Percentiles rank a stretch among this genome's conserved stretches.
Conservation (phyloP, 1,140 invertebrate genomes). For the Trichonephila inaurata region DNA sequence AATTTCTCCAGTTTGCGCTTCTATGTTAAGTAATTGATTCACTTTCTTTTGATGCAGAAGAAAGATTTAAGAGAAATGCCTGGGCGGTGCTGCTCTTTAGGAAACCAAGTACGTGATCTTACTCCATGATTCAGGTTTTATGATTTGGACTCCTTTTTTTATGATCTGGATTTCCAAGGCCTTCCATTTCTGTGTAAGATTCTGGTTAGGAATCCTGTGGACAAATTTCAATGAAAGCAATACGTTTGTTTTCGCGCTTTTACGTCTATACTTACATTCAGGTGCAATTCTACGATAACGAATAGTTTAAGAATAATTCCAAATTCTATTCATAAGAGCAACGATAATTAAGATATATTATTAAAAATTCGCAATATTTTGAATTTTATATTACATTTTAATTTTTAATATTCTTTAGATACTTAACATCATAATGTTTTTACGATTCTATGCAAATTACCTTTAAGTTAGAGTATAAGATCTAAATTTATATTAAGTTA, state of each 20-base stretch:
- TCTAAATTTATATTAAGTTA: too few species aligned
- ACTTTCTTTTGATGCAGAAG: constrained; percentile 86
- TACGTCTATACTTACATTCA: background rate
- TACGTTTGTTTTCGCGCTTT: background rate
- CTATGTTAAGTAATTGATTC: constrained; percentile 30
- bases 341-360: too few species aligned
- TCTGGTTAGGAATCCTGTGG: background rate
- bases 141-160: constrained; percentile 6
- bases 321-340: too few species aligned
- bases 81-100: constrained; percentile 98
- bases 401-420: too few species aligned
- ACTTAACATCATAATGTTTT: too few species aligned
- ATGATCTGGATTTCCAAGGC: constrained; percentile 13
- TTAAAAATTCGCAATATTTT: too few species aligned
- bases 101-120: constrained; percentile 93
- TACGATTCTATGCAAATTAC: too few species aligned
- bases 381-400: too few species aligned
- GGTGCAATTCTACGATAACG: background rate
- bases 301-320: too few species aligned
- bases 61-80: constrained; percentile 99
- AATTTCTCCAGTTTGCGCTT: background rate
- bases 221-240: background rate
- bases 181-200: background rate
- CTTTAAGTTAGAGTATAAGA: too few species aligned
- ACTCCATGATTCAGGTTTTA: constrained; percentile 25